A percentile compares a stretch with the other conserved stretches of the same genome.
phyloP scores from a whole-genome alignment of 2,113 vertebrate species.

The Aythya baeri region DNA sequence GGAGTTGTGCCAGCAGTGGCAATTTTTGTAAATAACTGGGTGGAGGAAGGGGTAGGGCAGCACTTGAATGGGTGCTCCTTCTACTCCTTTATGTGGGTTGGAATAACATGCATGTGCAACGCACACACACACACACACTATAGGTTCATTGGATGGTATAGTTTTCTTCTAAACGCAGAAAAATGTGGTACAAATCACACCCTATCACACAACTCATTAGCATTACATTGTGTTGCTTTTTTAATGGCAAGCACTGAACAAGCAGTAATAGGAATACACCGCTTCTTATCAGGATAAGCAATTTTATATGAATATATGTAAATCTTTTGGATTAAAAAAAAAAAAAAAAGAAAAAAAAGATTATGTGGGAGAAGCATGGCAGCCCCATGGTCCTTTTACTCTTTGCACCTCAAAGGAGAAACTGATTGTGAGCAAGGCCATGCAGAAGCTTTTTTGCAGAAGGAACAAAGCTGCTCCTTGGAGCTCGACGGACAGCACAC shows the following conservation, averaged over 20 bases:
- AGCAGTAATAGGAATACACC: neutral
- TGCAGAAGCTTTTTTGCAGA: neutral
- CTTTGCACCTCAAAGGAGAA: neutral
- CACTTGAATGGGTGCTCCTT: accelerated
- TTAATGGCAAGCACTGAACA: neutral
- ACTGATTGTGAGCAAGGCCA: neutral
- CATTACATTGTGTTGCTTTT: neutral
- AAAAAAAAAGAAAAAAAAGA: neutral
- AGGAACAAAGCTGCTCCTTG: neutral
- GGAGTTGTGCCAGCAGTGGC: neutral
- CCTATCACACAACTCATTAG: neutral
- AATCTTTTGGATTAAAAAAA: neutral
- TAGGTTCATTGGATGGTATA: accelerated
- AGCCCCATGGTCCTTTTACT: accelerated
- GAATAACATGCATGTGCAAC: neutral
- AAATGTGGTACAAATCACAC: neutral
- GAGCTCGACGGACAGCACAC: neutral
- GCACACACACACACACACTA: no score
- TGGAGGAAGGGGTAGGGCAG: neutral
- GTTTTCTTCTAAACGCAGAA: neutral
- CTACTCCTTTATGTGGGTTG: accelerated
- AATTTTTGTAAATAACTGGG: neutral
- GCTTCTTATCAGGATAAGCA: neutral
- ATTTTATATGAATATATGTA: accelerated
- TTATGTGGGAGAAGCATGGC: neutral